Evolutionary conservation across 2,888 invertebrate genomes (phyloP).

Genomic region (Tetranychus truncatus): DNA sequence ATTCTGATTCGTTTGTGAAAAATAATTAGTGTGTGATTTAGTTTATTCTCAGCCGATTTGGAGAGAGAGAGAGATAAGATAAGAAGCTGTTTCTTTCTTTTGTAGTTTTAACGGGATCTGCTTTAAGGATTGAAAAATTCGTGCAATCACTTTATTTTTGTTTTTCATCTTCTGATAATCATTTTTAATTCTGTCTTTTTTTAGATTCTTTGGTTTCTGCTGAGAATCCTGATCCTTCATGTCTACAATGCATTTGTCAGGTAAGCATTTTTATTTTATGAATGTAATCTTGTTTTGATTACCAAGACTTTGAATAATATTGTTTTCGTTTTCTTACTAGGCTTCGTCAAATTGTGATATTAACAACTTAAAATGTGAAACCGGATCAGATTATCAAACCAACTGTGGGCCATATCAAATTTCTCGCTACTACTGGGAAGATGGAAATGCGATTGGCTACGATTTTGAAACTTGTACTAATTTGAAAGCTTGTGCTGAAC

Average conservation of each 20-base stretch:
- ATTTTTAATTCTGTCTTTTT: neutral
- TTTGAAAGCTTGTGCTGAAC: constrained; percentile 57
- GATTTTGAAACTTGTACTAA: constrained; percentile 53
- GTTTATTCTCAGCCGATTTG: no score
- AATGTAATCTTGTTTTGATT: neutral
- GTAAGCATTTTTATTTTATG: neutral
- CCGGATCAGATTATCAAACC: neutral
- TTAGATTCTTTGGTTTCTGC: neutral
- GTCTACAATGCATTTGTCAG: neutral
- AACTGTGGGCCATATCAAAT: constrained; percentile 61
- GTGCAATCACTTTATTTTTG: neutral
- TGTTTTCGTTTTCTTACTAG: neutral
- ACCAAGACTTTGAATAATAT: neutral
- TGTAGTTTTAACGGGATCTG: no score
- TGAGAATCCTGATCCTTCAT: neutral
- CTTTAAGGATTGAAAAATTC: no score
- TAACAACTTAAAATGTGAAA: neutral
- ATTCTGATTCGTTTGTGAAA: no score
- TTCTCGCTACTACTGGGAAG: constrained; percentile 73
- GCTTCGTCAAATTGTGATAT: constrained; percentile 6
- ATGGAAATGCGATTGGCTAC: constrained; percentile 46
- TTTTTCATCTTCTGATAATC: neutral
- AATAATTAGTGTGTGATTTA: no score
- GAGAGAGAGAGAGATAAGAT: no score
- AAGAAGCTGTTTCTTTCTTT: no score